These are phyloP conservation scores for Origma solitaria DNA, from an alignment of 2,113 vertebrate genomes.

Conservation along the genomic window DNA sequence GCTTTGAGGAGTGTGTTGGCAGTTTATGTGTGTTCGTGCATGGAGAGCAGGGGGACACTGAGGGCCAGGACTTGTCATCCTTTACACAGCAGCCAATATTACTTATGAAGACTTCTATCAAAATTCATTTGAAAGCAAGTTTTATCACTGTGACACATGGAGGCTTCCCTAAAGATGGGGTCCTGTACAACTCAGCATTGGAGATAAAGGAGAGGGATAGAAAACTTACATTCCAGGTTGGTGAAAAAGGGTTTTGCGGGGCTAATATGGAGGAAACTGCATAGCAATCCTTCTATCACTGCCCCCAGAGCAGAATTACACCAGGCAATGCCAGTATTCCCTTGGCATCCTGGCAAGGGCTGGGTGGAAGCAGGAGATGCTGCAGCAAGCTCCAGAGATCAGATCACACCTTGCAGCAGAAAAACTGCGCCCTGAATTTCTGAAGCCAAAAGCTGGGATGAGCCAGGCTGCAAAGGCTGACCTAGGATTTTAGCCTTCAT, in stretches of 20 bases:
- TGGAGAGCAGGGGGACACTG: not conserved
- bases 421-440: not conserved
- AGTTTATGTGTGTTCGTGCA: not conserved
- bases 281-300: not conserved
- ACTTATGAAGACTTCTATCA: not conserved
- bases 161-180: not conserved
- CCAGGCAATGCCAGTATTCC: not conserved
- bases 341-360: rapidly evolving
- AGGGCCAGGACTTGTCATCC: not conserved
- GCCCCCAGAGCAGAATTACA: not conserved
- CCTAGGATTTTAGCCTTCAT: not conserved
- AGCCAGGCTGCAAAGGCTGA: not conserved
- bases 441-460: not conserved
- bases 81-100: not conserved
- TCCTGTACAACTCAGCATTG: not conserved
- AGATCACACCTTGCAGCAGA: not conserved
- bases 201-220: not conserved
- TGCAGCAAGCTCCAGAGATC: not conserved
- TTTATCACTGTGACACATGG: not conserved
- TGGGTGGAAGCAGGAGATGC: not conserved
- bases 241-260: not conserved
- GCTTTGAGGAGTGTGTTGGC: not conserved
- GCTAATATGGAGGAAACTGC: not conserved
- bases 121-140: not conserved
- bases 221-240: not conserved